Conservation (phyloP, 2,888 invertebrate species). For the Scaptomyza reducta region DNA sequence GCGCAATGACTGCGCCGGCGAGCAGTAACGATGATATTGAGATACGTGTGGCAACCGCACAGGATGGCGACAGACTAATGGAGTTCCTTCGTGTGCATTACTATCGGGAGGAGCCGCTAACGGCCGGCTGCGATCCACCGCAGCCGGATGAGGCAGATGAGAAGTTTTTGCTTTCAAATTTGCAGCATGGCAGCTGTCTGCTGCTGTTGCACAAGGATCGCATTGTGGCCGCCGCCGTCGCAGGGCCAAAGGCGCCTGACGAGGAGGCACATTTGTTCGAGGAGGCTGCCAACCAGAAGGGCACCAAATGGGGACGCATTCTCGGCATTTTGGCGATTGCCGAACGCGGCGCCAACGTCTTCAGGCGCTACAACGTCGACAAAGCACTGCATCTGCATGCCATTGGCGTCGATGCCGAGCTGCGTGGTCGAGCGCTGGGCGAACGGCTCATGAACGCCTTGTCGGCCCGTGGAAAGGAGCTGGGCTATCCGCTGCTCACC, state of each 20-base stretch:
- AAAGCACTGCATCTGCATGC: slow-evolving; percentile 78
- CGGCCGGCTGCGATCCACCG: slow-evolving; percentile 68
- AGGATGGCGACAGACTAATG: slow-evolving; percentile 69
- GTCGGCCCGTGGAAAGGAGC: slow-evolving; percentile 51
- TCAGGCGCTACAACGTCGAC: slow-evolving; percentile 60
- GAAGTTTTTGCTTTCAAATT: slow-evolving; percentile 70
- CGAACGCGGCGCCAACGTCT: slow-evolving; percentile 78
- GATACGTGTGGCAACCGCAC: slow-evolving; percentile 52
- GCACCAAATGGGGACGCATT: slow-evolving; percentile 78
- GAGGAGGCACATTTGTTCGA: slow-evolving; percentile 65
- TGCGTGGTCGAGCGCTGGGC: slow-evolving; percentile 78
- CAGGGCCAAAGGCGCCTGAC: slow-evolving; percentile 73
- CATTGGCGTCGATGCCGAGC: slow-evolving; percentile 69
- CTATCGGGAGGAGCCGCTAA: slow-evolving; percentile 81
- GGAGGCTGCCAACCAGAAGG: slow-evolving; percentile 56
- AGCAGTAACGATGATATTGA: slow-evolving; percentile 34
- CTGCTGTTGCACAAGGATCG: slow-evolving; percentile 49
- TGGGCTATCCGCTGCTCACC: slow-evolving; percentile 71
- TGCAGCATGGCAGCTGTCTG: slow-evolving; percentile 71
- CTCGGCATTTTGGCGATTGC: slow-evolving; percentile 69
- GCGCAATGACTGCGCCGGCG: slow-evolving; percentile 1
- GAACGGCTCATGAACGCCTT: slow-evolving; percentile 66
- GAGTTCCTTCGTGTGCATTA: slow-evolving; percentile 76
- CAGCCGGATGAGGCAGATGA: slow-evolving; percentile 74
- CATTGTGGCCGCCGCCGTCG: slow-evolving; percentile 76